These are phyloP conservation scores for Cathartes aura DNA, from an alignment of 2,113 vertebrate species.

Conservation along the genomic window DNA sequence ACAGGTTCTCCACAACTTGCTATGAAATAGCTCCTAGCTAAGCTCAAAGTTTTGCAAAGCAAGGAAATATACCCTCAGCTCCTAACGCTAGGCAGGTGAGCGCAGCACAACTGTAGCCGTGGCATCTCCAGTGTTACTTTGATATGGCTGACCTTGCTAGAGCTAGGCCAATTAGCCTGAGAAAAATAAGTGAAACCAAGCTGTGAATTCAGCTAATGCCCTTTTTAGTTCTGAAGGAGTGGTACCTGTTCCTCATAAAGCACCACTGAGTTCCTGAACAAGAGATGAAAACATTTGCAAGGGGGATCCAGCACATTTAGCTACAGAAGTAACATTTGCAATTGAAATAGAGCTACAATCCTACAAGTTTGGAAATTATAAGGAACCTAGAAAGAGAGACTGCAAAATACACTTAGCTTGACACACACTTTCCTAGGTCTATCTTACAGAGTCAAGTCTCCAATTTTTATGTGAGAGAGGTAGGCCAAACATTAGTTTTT, in stretches of 20 bases:
- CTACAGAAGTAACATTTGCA: neutral
- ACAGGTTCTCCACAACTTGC: neutral
- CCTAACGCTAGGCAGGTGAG: neutral
- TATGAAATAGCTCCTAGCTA: neutral
- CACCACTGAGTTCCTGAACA: neutral
- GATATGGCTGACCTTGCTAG: neutral
- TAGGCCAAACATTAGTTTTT: neutral
- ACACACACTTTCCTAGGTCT: neutral
- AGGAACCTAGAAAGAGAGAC: neutral
- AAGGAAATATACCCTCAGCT: neutral
- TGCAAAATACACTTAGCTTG: neutral
- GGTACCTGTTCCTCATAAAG: neutral
- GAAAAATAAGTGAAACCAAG: neutral
- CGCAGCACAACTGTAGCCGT: neutral
- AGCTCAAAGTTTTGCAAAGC: neutral
- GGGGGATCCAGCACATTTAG: neutral
- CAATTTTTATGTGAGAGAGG: neutral
- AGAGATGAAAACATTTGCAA: neutral
- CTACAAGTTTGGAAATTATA: neutral
- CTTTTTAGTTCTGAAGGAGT: neutral
- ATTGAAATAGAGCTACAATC: neutral
- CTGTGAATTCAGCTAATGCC: neutral
- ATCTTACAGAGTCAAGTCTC: neutral
- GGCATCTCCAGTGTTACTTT: neutral
- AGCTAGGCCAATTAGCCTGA: neutral